Base-by-base conservation (phyloP, 1,140 invertebrate genomes). In the Pogonomyrmex barbatus region DNA sequence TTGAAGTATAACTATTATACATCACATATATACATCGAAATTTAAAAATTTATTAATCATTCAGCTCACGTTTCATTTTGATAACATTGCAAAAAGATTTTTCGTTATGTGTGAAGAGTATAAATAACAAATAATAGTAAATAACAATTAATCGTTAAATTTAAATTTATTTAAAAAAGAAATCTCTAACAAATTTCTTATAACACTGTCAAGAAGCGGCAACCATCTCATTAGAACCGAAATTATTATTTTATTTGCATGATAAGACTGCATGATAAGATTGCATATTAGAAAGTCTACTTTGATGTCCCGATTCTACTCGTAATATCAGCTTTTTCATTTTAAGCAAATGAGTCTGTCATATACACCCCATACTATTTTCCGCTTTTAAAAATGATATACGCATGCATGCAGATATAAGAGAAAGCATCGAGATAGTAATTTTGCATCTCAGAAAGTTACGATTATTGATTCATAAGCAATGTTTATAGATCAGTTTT, bases 281-380 rank as follows among this genome's bases (percentile, higher is more conserved):
- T 67, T 62, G 89, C 39, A 87, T 79, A 76, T 91, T 88, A 89
- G 91, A 92, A 92, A 91, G 73, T 85, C 85, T 83, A 78, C 93
- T 94, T 94, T 94, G 93, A 94, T 91, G 91, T 93, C 50, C 65
- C 67, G 85, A 87, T 87, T 86, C 88, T 79, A 78, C 65, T 82
- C 88, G 88, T 85, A 81, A 73, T 91, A 92, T 92, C 91, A 85
- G 83, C 89, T 91, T 94, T 92, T 92, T 93, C 90, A 94, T 94
- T 94, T 92, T 93, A 94, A 90, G 87, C 84, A 17, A 86, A 84
- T 86, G 90, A 86, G 89, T 92, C 91, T 92, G 70, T 90, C 90
- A 89, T 91, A 75, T 62, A 62, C 70, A 81, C 86, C 68, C 36
- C 83, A 73, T 86, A 65, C 71, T 91, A 85, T 85, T 70, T 52